A percentile compares a stretch with the other conserved stretches of the same genome.
Evolutionary conservation across 2,797 vertebrate genomes (phyloP).

Genomic region (Amniataba percoides): DNA sequence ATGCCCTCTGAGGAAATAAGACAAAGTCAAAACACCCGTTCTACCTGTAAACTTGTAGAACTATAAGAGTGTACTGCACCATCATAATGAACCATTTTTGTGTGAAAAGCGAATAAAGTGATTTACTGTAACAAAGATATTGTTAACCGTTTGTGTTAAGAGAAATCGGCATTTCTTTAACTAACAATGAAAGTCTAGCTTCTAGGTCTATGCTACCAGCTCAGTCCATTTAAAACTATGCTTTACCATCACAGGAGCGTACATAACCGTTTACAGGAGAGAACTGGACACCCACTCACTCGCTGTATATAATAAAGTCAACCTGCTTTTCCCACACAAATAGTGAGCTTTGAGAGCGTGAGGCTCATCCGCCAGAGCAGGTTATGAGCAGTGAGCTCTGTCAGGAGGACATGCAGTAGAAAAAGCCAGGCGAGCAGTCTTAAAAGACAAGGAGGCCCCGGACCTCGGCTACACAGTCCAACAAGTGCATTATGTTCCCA

Average conservation of each 20-base stretch:
- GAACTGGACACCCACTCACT: constrained; percentile 17
- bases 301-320: constrained; percentile 29
- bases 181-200: not conserved
- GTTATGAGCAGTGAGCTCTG: constrained; percentile 37
- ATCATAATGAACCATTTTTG: not conserved
- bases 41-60: not conserved
- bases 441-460: constrained; percentile 41
- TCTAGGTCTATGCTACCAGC: not conserved
- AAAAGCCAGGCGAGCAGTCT: constrained; percentile 21
- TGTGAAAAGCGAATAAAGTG: constrained; percentile 2
- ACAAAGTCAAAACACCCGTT: not conserved
- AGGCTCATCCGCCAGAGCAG: constrained; percentile 31
- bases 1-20: constrained; percentile 9
- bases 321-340: constrained; percentile 30
- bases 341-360: constrained; percentile 11
- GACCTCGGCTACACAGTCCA: constrained; percentile 35
- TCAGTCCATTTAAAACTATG: constrained; percentile 30
- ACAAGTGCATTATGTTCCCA: constrained; percentile 61
- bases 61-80: not conserved
- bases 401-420: constrained; percentile 30
- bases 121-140: not conserved
- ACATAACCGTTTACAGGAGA: constrained; percentile 27
- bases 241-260: constrained; percentile 8
- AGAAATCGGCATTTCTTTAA: too few species aligned
- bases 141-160: constrained; percentile 8